Conservation (phyloP, 2,113 vertebrate genomes). For the Anoplopoma fimbria region DNA sequence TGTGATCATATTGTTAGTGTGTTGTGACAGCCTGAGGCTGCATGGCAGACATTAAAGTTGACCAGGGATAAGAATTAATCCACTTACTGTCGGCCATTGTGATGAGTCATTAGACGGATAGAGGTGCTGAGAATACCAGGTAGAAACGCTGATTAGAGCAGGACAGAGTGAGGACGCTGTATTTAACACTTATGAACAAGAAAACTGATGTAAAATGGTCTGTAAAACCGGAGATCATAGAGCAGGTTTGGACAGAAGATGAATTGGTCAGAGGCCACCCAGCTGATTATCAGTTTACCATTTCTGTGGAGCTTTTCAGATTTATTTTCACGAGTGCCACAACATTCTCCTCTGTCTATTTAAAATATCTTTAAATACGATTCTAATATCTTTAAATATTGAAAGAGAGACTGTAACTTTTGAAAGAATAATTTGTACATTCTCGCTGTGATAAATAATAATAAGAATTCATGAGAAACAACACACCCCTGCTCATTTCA, state of each 20-base stretch:
- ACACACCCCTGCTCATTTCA: background rate
- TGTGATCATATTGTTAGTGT: background rate
- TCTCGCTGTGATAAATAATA: background rate
- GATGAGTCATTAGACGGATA: slow-evolving; percentile 46
- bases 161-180: background rate
- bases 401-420: background rate
- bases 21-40: slow-evolving; percentile 10
- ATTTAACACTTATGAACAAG: background rate
- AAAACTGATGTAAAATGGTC: background rate
- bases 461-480: background rate
- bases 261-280: background rate
- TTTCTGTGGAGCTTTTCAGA: background rate
- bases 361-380: background rate
- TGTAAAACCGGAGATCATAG: background rate
- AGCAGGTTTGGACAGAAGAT: background rate
- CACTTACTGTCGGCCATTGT: slow-evolving; percentile 37
- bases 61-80: slow-evolving; percentile 69
- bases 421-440: too few species aligned
- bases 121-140: slow-evolving; percentile 51
- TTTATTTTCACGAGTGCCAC: background rate
- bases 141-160: background rate
- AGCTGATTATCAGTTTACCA: background rate
- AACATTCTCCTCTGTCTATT: background rate
- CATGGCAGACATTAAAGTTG: slow-evolving; percentile 61
- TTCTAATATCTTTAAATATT: background rate